Evolutionary conservation across 1,140 invertebrate genomes (phyloP).

Genomic region (Drosophila melanogaster): DNA sequence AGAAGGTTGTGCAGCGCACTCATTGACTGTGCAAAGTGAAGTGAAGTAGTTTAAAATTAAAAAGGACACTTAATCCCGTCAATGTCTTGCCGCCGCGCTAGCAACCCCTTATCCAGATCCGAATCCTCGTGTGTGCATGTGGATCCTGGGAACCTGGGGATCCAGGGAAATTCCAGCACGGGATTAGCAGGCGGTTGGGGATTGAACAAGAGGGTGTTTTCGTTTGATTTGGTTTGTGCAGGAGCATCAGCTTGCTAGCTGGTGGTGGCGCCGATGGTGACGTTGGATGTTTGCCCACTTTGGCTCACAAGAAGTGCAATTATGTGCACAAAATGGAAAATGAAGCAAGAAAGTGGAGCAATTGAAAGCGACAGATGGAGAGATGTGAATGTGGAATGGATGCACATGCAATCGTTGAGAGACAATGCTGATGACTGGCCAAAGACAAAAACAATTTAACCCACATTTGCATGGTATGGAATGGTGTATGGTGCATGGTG

Average conservation of each 20-base stretch:
- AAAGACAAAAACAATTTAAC: conserved; percentile 55
- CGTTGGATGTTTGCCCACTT: conserved; percentile 56
- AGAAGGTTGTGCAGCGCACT: conserved; percentile 20
- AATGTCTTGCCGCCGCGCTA: conserved; percentile 59
- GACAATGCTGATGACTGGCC: conserved; percentile 54
- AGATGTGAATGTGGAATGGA: conserved; percentile 25
- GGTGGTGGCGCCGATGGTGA: neutral
- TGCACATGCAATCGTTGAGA: conserved; percentile 39
- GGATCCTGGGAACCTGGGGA: conserved; percentile 4
- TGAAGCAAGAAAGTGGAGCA: conserved; percentile 74
- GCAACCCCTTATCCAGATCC: conserved; percentile 13
- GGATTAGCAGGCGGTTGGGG: conserved; percentile 51
- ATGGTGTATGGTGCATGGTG: too few relatives aligned
- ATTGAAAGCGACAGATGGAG: conserved; percentile 56
- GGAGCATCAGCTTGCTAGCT: conserved; percentile 15
- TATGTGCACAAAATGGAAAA: conserved; percentile 75
- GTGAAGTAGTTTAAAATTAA: conserved; percentile 81
- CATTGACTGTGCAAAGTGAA: conserved; percentile 74
- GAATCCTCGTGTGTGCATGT: conserved; percentile 17
- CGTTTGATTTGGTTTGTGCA: conserved; percentile 68
- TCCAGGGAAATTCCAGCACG: conserved; percentile 49
- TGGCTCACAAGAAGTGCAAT: conserved; percentile 76
- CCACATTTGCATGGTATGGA: conserved; percentile 27
- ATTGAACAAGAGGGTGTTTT: conserved; percentile 51
- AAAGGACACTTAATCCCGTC: conserved; percentile 80